Evolutionary conservation across 2,888 invertebrate species (phyloP).

Genomic region (Nomada fabriciana): DNA sequence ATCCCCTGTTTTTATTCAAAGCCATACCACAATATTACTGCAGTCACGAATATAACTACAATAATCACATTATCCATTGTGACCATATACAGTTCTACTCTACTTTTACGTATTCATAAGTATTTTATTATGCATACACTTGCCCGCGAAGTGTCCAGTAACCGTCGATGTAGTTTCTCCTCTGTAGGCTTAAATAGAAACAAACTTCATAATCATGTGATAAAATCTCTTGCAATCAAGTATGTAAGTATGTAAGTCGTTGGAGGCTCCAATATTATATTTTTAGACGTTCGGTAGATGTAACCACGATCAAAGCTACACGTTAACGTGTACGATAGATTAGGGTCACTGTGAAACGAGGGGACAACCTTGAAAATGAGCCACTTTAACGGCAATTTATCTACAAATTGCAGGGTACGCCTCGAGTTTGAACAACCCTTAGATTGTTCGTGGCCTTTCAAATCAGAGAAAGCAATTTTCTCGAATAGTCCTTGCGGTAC

Average conservation of each 20-base stretch:
- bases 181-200: not conserved
- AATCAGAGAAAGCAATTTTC: conserved; percentile 14
- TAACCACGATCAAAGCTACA: conserved; percentile 32
- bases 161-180: not conserved
- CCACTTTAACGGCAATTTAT: conserved; percentile 26
- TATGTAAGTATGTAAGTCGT: not conserved
- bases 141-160: not conserved
- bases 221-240: not conserved
- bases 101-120: not conserved
- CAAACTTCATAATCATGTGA: not conserved
- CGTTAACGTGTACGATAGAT: conserved; percentile 19
- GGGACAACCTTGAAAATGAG: conserved; percentile 32
- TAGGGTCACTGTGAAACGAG: conserved; percentile 22
- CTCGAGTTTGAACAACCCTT: conserved; percentile 11
- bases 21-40: not conserved
- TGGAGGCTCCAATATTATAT: conserved; percentile 12
- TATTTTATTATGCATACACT: too few species aligned
- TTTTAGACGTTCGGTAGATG: conserved; percentile 33
- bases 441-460: not conserved
- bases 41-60: not conserved
- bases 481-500: not conserved
- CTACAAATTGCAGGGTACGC: conserved; percentile 36
- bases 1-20: not conserved
- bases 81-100: not conserved
- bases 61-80: not conserved